Percentiles rank a stretch among this genome's conserved stretches.
Evolutionary conservation across 1,140 invertebrate species (phyloP).

Genomic region (Heliothis subflexa): DNA sequence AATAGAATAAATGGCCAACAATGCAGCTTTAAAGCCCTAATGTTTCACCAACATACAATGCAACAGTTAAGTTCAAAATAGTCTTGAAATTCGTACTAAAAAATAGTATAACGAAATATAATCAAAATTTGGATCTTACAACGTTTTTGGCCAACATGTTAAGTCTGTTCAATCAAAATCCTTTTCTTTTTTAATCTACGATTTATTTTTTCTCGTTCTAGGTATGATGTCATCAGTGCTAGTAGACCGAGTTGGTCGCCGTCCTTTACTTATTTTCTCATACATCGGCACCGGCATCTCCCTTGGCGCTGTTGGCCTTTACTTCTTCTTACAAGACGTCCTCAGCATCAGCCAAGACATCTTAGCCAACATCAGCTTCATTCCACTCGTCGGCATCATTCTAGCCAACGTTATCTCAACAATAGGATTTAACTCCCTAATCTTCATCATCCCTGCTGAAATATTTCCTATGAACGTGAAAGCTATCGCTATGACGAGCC

Average conservation of each 20-base stretch:
- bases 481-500: slow-evolving; percentile 81
- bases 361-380: slow-evolving; percentile 71
- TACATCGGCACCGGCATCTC: slow-evolving; percentile 80
- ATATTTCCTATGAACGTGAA: slow-evolving; percentile 88
- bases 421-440: slow-evolving; percentile 86
- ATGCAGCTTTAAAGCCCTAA: too few relatives aligned
- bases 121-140: too few relatives aligned
- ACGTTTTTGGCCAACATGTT: too few relatives aligned
- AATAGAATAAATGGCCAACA: too few relatives aligned
- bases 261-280: slow-evolving; percentile 88
- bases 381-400: slow-evolving; percentile 86
- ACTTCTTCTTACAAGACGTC: slow-evolving; percentile 79
- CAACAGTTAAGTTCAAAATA: too few relatives aligned
- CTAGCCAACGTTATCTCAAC: slow-evolving; percentile 86
- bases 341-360: slow-evolving; percentile 58
- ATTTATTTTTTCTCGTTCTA: slow-evolving; percentile 54
- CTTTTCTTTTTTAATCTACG: too few relatives aligned
- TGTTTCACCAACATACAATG: too few relatives aligned
- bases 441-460: slow-evolving; percentile 87
- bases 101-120: too few relatives aligned
- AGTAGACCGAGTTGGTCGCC: slow-evolving; percentile 90
- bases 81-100: too few relatives aligned
- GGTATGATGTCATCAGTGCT: slow-evolving; percentile 88
- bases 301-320: slow-evolving; percentile 79
- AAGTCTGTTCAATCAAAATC: too few relatives aligned